Evolutionary conservation across 2,888 invertebrate species (phyloP), one percentile per base, ranked within the genome.

Genomic region (Diploptera punctata): DNA sequence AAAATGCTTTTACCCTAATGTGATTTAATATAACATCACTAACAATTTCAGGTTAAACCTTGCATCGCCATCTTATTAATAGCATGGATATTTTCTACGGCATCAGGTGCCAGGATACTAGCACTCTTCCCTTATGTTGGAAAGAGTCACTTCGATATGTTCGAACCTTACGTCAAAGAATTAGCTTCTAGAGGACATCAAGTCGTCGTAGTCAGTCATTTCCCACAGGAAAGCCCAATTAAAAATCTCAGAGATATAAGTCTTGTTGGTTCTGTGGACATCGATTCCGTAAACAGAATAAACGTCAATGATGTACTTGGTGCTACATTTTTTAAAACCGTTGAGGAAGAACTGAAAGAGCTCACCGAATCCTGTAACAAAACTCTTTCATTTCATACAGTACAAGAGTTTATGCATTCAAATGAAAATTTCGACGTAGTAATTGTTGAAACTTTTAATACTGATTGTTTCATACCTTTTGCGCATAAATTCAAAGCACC

Each of bases 361-460:
- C 16, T 19, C 16, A 26, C 18, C 3, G 21, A 54, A 61, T 47
- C 70, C 3, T 77, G 77, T 21, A 69, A 75, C 9, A 10, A 18
- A 10, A 57, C 65, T 0, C 60, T 73, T 0, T 60, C 74, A 18
- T 31, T 71, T 9, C 75, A 73, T 0, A 24, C 72, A 24, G 68
- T 76, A 10, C 73, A 76, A 21, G 69, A 73, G 19, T 52, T 77
- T 18, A 65, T 77, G 33, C 54, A 73, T 9, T 74, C 74, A 1
- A 52, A 74, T 49, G 71, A 75, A 47, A 70, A 86, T 61, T 92
- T 88, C 78, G 92, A 94, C 80, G 80, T 93, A 0, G 84, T 92
- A 9, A 80, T 93, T 0, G 83, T 88, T 70, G 93, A 93, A 81
- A 87, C 87, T 71, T 93, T 93, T 79, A 91, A 91, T 76, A 87